Base-by-base conservation (phyloP, 2,888 invertebrate genomes). In the Troglohyphantes excavatus region DNA sequence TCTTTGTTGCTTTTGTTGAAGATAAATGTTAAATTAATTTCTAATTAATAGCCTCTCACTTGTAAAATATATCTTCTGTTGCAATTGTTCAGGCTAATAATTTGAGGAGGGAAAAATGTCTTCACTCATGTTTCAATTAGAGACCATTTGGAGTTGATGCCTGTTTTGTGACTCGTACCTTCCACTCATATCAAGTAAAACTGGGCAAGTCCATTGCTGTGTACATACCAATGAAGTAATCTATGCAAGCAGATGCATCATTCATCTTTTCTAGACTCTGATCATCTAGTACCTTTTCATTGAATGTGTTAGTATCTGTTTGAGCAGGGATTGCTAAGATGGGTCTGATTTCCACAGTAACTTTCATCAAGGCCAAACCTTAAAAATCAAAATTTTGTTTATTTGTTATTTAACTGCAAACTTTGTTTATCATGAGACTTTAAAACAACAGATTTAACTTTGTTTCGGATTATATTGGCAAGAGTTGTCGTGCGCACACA, bases 141-240 rank as follows among this genome's bases (percentile, higher is more conserved):
- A n/a, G n/a, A n/a, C n/a, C 72, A 84, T 53, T 59, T 73, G 79
- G 46, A 89, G 68, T 73, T 75, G 61, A 46, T 27, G 78, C 73
- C 70, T 73, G 63, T 78, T 75, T 84, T 90, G 79, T 85, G 79
- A 84, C 67, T 79, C 84, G 59, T 85, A 81, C 90, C 90, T 90
- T 90, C 85, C 90, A 90, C 81, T 85, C 90, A 90, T 90, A 90
- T 90, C 90, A 90, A 59, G 73, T 85, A 76, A 79, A 68, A 84
- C 67, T 84, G 90, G 84, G 84, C 78, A 90, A 90, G 90, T 90
- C 84, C 90, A 90, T 67, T 90, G 85, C 90, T 90, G 53, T 90
- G 90, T 90, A 90, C 75, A 90, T 90, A 90, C 17, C 39, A 7
- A 67, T 85, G 73, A 72, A 90, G 72, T 83, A 84, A 79, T 78